Evolutionary conservation across 2,113 vertebrate genomes (phyloP).

Genomic region (Zosterops lateralis): DNA sequence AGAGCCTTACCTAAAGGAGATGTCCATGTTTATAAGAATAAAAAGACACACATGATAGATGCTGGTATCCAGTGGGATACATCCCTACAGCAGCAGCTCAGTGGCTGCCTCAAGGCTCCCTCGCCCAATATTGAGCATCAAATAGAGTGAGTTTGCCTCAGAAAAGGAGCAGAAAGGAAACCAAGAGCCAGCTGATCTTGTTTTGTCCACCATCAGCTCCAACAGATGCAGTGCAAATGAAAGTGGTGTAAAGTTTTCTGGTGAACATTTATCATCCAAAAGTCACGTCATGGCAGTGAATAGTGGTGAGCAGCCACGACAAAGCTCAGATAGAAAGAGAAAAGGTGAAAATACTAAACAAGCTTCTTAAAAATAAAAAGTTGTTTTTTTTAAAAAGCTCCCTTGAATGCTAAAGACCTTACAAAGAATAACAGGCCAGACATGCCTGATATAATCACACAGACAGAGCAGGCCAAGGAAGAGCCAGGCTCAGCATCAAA

Average conservation of each 20-base stretch:
- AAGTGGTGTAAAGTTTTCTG: not conserved
- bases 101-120: not conserved
- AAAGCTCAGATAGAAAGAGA: not conserved
- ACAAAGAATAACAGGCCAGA: not conserved
- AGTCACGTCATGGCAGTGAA: not conserved
- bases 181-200: not conserved
- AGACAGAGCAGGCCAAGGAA: not conserved
- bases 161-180: not conserved
- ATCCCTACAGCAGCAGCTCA: not conserved
- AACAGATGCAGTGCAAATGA: not conserved
- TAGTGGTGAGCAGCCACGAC: rapidly evolving
- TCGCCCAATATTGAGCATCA: not conserved
- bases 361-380: not conserved
- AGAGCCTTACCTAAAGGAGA: not conserved
- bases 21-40: rapidly evolving
- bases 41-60: rapidly evolving
- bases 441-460: not conserved
- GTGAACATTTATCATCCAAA: not conserved
- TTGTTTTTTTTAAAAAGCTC: rapidly evolving
- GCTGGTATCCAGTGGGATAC: not conserved
- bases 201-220: no score
- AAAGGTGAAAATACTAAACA: not conserved
- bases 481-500: not conserved
- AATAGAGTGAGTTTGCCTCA: not conserved
- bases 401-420: not conserved